These are phyloP conservation scores for Pelobates fuscus DNA, from an alignment of 2,113 vertebrate species.

Conservation along the genomic window DNA sequence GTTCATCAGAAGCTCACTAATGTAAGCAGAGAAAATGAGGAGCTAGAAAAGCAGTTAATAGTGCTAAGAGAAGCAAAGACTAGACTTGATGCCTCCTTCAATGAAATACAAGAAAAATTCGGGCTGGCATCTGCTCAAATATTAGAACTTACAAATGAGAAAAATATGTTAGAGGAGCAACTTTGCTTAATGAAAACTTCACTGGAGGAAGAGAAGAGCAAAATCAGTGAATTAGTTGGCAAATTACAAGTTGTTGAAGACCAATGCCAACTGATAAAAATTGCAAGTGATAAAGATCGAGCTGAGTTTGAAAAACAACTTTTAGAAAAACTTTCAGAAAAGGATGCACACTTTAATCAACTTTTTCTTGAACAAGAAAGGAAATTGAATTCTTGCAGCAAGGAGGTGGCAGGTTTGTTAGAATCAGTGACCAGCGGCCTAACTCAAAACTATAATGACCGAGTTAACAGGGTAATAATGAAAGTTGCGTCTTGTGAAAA, in stretches of 20 bases:
- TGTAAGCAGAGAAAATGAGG: conserved; percentile 71
- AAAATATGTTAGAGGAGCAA: conserved; percentile 71
- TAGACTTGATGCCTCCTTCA: conserved; percentile 70
- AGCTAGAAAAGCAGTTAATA: conserved; percentile 62
- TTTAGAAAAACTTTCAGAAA: conserved; percentile 66
- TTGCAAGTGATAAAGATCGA: conserved; percentile 66
- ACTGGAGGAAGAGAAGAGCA: conserved; percentile 70
- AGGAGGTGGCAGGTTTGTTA: conserved; percentile 55
- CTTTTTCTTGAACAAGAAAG: conserved; percentile 60
- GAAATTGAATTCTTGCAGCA: conserved; percentile 69
- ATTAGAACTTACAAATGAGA: conserved; percentile 71
- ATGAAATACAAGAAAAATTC: conserved; percentile 81
- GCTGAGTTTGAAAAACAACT: conserved; percentile 72
- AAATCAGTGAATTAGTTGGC: conserved; percentile 64
- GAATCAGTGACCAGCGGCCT: conserved; percentile 72
- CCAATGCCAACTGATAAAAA: conserved; percentile 68
- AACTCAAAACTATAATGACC: conserved; percentile 66
- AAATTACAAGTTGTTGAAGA: conserved; percentile 68
- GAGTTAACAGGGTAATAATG: conserved; percentile 63
- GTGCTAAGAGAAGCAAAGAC: conserved; percentile 74
- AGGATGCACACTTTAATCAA: conserved; percentile 71
- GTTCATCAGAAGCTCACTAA: conserved; percentile 69
- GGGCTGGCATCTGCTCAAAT: conserved; percentile 68
- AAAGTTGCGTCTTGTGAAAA: conserved; percentile 73
- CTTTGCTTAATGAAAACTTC: conserved; percentile 63